Evolutionary conservation across 2,888 invertebrate species (phyloP), one percentile per base, ranked within the genome.

Genomic region (Myathropa florea): DNA sequence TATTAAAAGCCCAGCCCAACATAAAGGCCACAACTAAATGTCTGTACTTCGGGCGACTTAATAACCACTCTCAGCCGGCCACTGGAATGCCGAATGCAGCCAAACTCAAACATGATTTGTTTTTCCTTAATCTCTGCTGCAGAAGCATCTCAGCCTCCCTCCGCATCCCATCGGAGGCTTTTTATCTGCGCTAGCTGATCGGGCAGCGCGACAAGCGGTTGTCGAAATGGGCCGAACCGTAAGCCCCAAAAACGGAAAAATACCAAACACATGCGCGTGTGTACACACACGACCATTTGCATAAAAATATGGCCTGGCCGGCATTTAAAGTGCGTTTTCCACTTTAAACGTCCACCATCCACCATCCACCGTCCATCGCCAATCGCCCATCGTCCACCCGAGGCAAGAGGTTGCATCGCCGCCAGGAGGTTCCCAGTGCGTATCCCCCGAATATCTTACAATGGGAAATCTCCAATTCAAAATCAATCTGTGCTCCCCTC

Each of bases 251-350:
- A 81, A 68, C 77, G 70, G 77, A 57, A 70, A 71, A 72, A 83
- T 76, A 60, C 64, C 55, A 3, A 46, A 72, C 72, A 71, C 70
- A 80, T 72, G 78, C 80, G 67, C 64, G 36, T 18, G 57, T 64
- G 60, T 33, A 53, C 63, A 76, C 80, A 65, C 57, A 33, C 64
- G 36, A 26, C 4, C 26, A 88, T 88, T 88, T 88, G 88, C 88
- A 88, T 88, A 83, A 84, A 79, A 84, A 82, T 88, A 88, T 88
- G 88, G 88, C 81, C 55, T 72, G 88, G 82, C 81, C 84, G 81
- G 88, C 72, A 88, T 88, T 88, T 84, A 88, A 88, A 88, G 83
- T 88, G 88, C 88, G 88, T 88, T 88, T 84, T 86, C 86, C 68
- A 88, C 88, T 87, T 79, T 88, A 83, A 68, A 65, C 67, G 28